Base-by-base conservation (phyloP, 2,113 vertebrate species). In the Noctilio leporinus region DNA sequence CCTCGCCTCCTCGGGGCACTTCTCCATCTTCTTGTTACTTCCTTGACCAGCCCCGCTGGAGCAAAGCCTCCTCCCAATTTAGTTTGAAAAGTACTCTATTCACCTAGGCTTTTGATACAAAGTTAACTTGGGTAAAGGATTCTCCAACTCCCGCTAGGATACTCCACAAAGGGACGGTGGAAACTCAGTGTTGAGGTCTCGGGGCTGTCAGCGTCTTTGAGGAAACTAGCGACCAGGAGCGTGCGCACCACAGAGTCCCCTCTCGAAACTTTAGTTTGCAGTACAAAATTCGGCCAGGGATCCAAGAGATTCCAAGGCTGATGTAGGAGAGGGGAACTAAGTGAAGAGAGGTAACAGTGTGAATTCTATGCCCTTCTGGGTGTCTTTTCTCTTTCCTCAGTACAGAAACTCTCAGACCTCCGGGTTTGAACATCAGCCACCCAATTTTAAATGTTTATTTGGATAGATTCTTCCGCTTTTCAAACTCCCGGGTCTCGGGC, bases 381-480 rank as follows among this genome's bases (percentile, higher is more conserved):
- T 1, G 33, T 82, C 93, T 80, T 45, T 53, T 38, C 24, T 53
- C 43, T 30, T 76, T 92, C 51, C 28, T 92, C 6, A 1, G 73
- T 47, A 55, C 95, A 73, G 83, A 95, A 91, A 59, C 65, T 70
- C 40, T 86, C 85, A 83, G 96, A 97, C 95, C 97, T 97, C 95
- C 69, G 78, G 94, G 91, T 96, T 96, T 96, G 97, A 97, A 97
- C 97, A 95, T 94, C 97, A 98, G 97, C 97, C 93, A 64, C 95
- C 88, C 91, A 95, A 96, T 96, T 95, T 81, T 45, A 49, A 92
- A 86, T 98, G 98, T 98, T 98, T 98, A 97, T 98, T 98, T 98
- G 97, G 95, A 97, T 91, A 94, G 69, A 83, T 96, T 96, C 77
- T 98, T 98, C 96, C 86, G 59, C 82, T 96, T 93, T 96, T 35